These are phyloP conservation scores for Pristionchus fissidentatus DNA, from an alignment of 2,888 invertebrate genomes.

Conservation along the genomic window DNA sequence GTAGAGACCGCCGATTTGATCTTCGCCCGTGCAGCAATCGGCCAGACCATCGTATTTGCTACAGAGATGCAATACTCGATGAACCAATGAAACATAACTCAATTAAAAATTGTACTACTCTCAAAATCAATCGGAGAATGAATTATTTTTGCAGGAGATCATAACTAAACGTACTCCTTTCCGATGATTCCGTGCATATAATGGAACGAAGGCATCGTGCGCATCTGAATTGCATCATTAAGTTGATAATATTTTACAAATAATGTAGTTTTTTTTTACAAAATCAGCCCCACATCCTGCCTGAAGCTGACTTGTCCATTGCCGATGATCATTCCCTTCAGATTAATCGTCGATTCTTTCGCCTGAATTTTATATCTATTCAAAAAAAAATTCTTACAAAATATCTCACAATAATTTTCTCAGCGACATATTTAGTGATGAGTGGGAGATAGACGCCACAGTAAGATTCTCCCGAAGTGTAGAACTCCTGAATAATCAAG, in stretches of 20 bases:
- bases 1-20: slow-evolving; percentile 25
- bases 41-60: slow-evolving; percentile 32
- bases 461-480: slow-evolving; percentile 77
- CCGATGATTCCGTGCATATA: slow-evolving; percentile 55
- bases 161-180: slow-evolving; percentile 46
- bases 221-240: slow-evolving; percentile 59
- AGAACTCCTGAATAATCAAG: slow-evolving; percentile 47
- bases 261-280: background rate
- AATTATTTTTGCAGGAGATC: background rate
- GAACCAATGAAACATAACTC: background rate
- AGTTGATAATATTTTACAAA: background rate
- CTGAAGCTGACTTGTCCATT: slow-evolving; percentile 64
- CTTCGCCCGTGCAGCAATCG: slow-evolving; percentile 32
- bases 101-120: too few relatives aligned
- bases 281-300: slow-evolving; percentile 14
- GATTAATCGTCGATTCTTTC: slow-evolving; percentile 62
- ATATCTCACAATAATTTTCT: slow-evolving; percentile 26
- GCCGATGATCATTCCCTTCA: slow-evolving; percentile 69
- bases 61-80: too few relatives aligned
- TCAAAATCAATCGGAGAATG: background rate
- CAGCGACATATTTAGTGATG: background rate
- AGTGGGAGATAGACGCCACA: slow-evolving; percentile 41
- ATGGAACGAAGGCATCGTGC: slow-evolving; percentile 65
- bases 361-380: slow-evolving; percentile 46
- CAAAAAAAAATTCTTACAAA: background rate